These are phyloP conservation scores for Leptinotarsa juncta DNA, from an alignment of 2,888 invertebrate genomes.

Conservation along the genomic window DNA sequence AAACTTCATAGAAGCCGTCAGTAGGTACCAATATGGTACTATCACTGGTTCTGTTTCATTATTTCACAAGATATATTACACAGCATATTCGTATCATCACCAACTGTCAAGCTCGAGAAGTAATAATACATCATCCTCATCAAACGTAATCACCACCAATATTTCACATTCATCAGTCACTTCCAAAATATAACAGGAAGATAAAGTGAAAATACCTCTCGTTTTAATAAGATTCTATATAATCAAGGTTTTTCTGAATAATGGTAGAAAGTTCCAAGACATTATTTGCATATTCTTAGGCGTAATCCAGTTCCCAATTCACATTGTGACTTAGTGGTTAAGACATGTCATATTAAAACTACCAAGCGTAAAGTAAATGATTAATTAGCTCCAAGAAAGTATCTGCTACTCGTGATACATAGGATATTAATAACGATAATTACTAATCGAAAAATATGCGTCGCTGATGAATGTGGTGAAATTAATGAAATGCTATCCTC, in stretches of 20 bases:
- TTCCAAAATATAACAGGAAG: constrained; percentile 14
- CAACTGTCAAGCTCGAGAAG: constrained; percentile 7
- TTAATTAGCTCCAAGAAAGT: constrained; percentile 24
- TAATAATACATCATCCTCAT: constrained; percentile 6
- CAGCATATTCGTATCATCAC: neutral
- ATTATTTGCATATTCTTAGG: constrained; percentile 25
- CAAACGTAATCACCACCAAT: constrained; percentile 13
- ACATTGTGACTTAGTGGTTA: constrained; percentile 26
- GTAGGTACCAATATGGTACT: too few relatives aligned
- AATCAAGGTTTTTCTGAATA: constrained; percentile 11
- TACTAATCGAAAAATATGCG: constrained; percentile 21
- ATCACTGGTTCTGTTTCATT: neutral
- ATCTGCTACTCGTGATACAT: constrained; percentile 31
- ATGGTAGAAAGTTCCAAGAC: constrained; percentile 10
- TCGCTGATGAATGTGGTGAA: constrained; percentile 25
- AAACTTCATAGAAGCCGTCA: too few relatives aligned
- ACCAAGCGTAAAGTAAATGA: constrained; percentile 33
- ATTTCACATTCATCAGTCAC: constrained; percentile 11
- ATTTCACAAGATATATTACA: neutral
- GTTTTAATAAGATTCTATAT: constrained; percentile 11
- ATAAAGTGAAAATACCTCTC: constrained; percentile 14
- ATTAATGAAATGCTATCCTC: neutral
- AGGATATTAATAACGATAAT: constrained; percentile 26
- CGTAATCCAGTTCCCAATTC: constrained; percentile 26
- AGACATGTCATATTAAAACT: constrained; percentile 34